Percentiles rank a stretch among this genome's conserved stretches.
Conservation (phyloP, 1,140 invertebrate genomes). For the Copidosoma floridanum region DNA sequence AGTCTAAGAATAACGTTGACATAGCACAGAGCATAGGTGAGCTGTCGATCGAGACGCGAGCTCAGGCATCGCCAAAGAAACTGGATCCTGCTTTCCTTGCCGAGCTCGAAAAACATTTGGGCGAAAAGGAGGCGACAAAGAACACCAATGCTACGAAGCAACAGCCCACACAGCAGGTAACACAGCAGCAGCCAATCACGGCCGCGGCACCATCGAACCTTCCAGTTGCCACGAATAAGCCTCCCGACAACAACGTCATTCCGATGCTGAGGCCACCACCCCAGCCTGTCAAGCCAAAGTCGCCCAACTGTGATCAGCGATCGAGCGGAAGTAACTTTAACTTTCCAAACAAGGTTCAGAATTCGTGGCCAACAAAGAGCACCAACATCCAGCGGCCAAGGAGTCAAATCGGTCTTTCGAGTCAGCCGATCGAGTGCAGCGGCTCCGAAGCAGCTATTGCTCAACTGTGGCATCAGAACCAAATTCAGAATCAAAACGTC, state of each 20-base stretch:
- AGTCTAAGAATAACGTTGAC: constrained; percentile 45
- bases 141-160: constrained; percentile 48
- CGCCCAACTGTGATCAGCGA: constrained; percentile 37
- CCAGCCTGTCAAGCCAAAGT: constrained; percentile 43
- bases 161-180: constrained; percentile 8
- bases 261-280: constrained; percentile 55
- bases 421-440: constrained; percentile 25
- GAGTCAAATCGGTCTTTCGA: constrained; percentile 30
- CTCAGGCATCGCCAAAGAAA: constrained; percentile 42
- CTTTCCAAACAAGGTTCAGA: constrained; percentile 44
- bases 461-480: constrained; percentile 48
- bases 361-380: constrained; percentile 45
- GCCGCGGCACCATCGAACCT: neutral
- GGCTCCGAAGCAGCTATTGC: constrained; percentile 43
- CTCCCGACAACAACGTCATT: constrained; percentile 44
- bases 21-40: constrained; percentile 46
- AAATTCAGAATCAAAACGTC: constrained; percentile 21
- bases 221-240: constrained; percentile 28
- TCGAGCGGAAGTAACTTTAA: constrained; percentile 7
- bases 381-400: constrained; percentile 43
- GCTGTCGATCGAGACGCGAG: constrained; percentile 37
- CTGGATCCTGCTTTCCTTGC: constrained; percentile 62
- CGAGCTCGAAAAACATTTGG: constrained; percentile 64
- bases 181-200: neutral
- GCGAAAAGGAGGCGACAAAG: constrained; percentile 56